phyloP scores from a whole-genome alignment of 37 sponge, comb jelly and placozoan species.

The Petrosia ficiformis region DNA sequence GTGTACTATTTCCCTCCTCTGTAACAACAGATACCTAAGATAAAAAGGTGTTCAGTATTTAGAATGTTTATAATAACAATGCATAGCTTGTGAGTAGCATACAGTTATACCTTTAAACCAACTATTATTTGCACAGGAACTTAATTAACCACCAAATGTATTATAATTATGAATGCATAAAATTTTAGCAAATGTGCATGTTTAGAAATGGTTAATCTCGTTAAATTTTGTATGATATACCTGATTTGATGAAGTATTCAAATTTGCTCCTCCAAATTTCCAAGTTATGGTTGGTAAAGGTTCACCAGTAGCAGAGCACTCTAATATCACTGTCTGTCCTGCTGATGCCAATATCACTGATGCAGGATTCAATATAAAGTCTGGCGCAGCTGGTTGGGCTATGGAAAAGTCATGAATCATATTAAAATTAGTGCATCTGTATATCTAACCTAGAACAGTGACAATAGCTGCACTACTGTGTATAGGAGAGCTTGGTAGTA shows the following conservation, averaged over 20 bases:
- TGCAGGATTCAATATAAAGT: conserved; percentile 29
- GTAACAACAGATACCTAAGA: neutral
- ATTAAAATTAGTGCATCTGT: neutral
- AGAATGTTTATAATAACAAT: neutral
- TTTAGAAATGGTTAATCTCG: no score
- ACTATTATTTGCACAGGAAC: no score
- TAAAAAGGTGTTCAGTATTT: neutral
- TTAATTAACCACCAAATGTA: no score
- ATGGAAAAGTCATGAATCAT: neutral
- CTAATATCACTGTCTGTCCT: conserved; percentile 27
- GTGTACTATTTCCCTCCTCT: neutral
- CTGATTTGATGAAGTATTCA: neutral
- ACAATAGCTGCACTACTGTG: conserved; percentile 26
- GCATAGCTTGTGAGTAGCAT: neutral
- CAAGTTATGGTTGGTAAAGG: conserved; percentile 57
- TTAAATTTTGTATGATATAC: no score
- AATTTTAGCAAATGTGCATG: no score
- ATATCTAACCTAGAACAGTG: conserved; percentile 43
- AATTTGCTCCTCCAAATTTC: conserved; percentile 1
- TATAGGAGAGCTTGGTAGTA: conserved; percentile 29
- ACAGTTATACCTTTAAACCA: no score
- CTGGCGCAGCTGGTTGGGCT: conserved; percentile 28
- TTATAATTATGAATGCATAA: no score
- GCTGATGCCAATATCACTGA: conserved; percentile 7
- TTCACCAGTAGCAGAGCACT: conserved; percentile 48